Evolutionary conservation across 2,797 vertebrate species (phyloP).

Genomic region (Poliocrania exsul): DNA sequence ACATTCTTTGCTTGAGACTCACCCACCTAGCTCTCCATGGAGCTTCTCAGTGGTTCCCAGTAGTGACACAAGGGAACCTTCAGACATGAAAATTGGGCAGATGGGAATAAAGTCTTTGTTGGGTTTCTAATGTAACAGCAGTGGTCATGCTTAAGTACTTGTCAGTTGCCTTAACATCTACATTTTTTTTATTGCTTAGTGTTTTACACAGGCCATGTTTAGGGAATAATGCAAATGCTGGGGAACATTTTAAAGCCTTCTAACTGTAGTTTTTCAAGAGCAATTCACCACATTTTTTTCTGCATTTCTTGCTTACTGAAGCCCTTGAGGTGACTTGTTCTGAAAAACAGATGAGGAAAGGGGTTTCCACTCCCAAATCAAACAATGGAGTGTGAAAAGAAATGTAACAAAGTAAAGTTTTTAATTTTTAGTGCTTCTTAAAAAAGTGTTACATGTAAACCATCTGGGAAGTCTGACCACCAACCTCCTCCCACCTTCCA

Average conservation of each 20-base stretch:
- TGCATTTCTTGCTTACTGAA: conserved; percentile 31
- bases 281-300: neutral
- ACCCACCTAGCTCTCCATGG: neutral
- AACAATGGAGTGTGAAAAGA: conserved; percentile 6
- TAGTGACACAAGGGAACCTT: neutral
- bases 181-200: conserved; percentile 32
- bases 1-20: neutral
- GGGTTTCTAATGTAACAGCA: conserved; percentile 11
- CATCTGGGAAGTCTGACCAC: conserved; percentile 24
- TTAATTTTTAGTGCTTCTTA: conserved; percentile 16
- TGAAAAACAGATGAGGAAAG: conserved; percentile 49
- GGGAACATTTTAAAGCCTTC: conserved; percentile 13
- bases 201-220: neutral
- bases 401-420: neutral
- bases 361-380: conserved; percentile 9
- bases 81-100: neutral
- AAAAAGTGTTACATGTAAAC: neutral
- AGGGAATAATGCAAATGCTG: conserved; percentile 6
- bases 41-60: neutral
- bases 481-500: neutral
- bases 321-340: conserved; percentile 35
- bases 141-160: conserved; percentile 14
- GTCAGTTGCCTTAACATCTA: conserved; percentile 23
- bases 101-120: conserved; percentile 27
- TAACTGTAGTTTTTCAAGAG: conserved; percentile 10